Base-by-base conservation (phyloP, 2,888 invertebrate species). In the Electrophaes corylata region DNA sequence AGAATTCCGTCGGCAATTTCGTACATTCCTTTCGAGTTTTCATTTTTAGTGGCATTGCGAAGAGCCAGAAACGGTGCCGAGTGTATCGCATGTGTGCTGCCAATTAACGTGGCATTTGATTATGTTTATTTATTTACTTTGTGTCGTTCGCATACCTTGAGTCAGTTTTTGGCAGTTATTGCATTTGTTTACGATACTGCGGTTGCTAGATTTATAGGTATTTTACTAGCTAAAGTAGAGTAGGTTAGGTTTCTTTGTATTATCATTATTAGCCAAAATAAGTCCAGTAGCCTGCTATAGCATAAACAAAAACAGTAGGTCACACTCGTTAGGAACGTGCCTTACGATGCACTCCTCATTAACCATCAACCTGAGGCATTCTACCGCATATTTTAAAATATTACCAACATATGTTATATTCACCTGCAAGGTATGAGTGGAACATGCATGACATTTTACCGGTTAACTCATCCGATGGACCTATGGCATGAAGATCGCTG, bases 71-170 rank as follows among this genome's bases (percentile, higher is more conserved):
- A 51, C 60, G 43, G 52, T 54, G 46, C 57, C 50, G 43, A 41
- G 41, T 40, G 39, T 40, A 48, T 57, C 49, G 52, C 48, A 48
- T 66, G 62, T 66, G 59, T 57, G 59, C 31, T 44, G 57, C 65
- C 62, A 67, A 65, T 67, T 65, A 67, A 60, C 60, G 55, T 51
- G 62, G 26, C 57, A 48, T 51, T 65, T 58, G 37, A 57, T 64
- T 53, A 57, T 43, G 55, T 55, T 60, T 62, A 55, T 64, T 64
- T 60, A 57, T 61, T 57, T 59, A 53, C 48, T 57, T 57, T 57
- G 49, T 33, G 49, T 50, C 40, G 56, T 55, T 58, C 59, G 40
- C 50, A 56, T 60, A 56, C 51, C 46, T 56, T 46, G 57, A 43
- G 46, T 53, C 41, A 14, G 53, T 20, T 39, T 45, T 45, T 40